Conservation (phyloP, 1,140 invertebrate genomes). For the Nephila pilipes region DNA sequence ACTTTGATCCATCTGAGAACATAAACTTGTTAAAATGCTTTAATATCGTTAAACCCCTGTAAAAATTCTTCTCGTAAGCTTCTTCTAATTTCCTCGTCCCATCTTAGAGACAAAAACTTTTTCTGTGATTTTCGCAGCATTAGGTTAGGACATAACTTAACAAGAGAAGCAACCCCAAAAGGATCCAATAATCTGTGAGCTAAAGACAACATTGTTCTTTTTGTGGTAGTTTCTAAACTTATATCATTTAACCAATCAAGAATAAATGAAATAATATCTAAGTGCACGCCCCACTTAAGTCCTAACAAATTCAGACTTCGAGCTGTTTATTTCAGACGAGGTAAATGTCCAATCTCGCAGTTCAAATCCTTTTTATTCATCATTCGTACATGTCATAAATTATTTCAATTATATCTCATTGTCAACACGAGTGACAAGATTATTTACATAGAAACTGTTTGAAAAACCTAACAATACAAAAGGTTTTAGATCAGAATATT, state of each 20-base stretch:
- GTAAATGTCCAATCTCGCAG: slow-evolving; percentile 39
- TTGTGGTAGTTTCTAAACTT: background rate
- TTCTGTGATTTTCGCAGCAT: slow-evolving; percentile 13
- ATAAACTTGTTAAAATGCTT: slow-evolving; percentile 24
- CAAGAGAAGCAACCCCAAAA: background rate
- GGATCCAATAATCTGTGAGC: too few species aligned
- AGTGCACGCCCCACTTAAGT: too few species aligned
- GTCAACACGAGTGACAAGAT: slow-evolving; percentile 19
- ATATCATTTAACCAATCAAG: background rate
- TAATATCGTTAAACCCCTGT: slow-evolving; percentile 35
- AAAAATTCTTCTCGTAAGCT: background rate
- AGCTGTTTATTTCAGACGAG: background rate
- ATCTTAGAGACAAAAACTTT: background rate
- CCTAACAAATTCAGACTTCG: background rate
- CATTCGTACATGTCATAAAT: too few species aligned
- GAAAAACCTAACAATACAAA: too few species aligned
- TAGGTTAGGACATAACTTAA: too few species aligned
- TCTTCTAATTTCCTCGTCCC: background rate
- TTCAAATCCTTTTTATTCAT: too few species aligned
- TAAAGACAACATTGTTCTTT: too few species aligned
- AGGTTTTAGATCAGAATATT: too few species aligned
- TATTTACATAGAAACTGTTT: slow-evolving; percentile 22
- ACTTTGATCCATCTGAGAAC: slow-evolving; percentile 36
- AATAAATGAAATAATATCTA: background rate
- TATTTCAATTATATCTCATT: slow-evolving; percentile 3